Base-by-base conservation (phyloP, 2,797 vertebrate genomes). In the Phoebastria nigripes region DNA sequence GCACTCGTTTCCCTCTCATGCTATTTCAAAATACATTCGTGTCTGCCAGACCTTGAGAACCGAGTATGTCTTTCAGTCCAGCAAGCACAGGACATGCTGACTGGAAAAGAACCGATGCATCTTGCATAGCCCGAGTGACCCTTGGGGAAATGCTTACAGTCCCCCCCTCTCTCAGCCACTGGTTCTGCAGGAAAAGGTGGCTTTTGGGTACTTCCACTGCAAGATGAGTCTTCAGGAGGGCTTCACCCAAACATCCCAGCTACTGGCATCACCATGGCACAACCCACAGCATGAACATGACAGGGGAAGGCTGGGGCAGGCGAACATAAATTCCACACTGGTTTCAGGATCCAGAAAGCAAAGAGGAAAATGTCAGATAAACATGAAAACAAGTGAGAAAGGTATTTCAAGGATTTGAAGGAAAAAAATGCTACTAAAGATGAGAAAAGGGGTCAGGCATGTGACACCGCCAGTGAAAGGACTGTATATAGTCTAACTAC, bases 31-130 rank as follows among this genome's bases (percentile, higher is more conserved):
- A 77, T 9, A 69, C 9, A 8, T 44, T 58, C 2, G 1, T 42
- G 47, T 58, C 28, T 16, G 73, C 12, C 55, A 77, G 80, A 66
- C 22, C 63, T 41, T 61, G 44, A 82, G 71, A 89, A 79, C 2
- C 0, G 2, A 84, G 39, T 1, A 51, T 1, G 8, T 39, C 51
- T 47, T 84, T 84, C n/a, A 79, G n/a, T 18, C 63, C 67, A 73
- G 62, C 33, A 55, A 46, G 56, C 0, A 1, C 19, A 62, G 47
- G 42, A 65, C 1, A 1, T 13, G 28, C 5, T 4, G 12, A 67
- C 7, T 69, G 37, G 67, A 49, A 80, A 92, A 54, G 58, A 85
- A 47, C 3, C 0, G 0, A 54, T 0, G 2, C 5, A 41, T 10
- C 16, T 65, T 5, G 0, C 41, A 54, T 3, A 56, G 26, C 25